Conservation (phyloP, 2,888 invertebrate genomes). For the Calameuta pallipes region DNA sequence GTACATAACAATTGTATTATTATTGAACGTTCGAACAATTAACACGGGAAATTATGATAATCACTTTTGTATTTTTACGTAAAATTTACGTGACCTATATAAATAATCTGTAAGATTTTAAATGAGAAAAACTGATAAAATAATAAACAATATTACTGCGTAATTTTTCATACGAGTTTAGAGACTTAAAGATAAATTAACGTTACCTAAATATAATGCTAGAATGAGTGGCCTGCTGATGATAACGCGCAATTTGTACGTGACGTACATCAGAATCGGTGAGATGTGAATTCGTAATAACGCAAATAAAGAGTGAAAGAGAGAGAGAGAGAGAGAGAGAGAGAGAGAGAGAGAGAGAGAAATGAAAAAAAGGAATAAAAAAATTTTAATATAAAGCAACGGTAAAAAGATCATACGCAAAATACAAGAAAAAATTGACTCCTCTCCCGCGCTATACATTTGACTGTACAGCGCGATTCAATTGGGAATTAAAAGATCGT, state of each 20-base stretch:
- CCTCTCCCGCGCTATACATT: not conserved
- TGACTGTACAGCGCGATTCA: not conserved
- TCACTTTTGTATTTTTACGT: slow-evolving; percentile 55
- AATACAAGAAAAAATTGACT: not conserved
- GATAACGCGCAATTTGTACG: not conserved
- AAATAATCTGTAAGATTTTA: slow-evolving; percentile 35
- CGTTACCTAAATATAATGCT: slow-evolving; percentile 26
- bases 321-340: slow-evolving; percentile 13
- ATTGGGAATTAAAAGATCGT: not conserved
- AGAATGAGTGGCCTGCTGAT: slow-evolving; percentile 15
- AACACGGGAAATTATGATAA: slow-evolving; percentile 49
- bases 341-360: slow-evolving; percentile 1
- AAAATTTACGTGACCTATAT: slow-evolving; percentile 33
- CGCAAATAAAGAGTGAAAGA: slow-evolving; percentile 17
- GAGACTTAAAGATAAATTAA: slow-evolving; percentile 28
- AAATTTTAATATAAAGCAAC: not conserved
- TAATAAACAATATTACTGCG: slow-evolving; percentile 40
- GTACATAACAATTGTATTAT: not conserved
- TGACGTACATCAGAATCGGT: not conserved
- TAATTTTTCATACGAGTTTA: slow-evolving; percentile 55
- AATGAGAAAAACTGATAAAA: slow-evolving; percentile 24
- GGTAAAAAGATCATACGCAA: not conserved
- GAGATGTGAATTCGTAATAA: slow-evolving; percentile 1
- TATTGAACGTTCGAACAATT: slow-evolving; percentile 22
- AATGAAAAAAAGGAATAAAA: slow-evolving; percentile 5